Evolutionary conservation across 2,113 vertebrate species (phyloP).

Genomic region (Nyctibius bracteatus): DNA sequence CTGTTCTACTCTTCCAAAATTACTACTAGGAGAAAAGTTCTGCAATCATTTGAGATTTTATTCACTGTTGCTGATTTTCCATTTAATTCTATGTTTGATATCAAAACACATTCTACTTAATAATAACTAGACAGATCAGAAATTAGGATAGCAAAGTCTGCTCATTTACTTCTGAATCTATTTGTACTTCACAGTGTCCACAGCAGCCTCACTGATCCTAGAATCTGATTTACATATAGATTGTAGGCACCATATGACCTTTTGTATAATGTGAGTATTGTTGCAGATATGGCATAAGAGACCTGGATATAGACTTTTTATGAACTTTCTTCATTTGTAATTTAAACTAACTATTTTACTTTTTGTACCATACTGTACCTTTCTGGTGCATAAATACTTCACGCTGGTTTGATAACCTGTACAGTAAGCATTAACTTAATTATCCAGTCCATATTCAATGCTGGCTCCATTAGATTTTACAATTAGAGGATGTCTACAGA

Average conservation of each 20-base stretch:
- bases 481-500: background rate
- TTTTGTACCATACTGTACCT: background rate
- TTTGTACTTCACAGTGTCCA: background rate
- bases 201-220: background rate
- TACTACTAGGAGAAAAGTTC: background rate
- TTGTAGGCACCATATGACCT: background rate
- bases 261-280: background rate
- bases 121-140: background rate
- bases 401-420: background rate
- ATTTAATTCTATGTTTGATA: background rate
- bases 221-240: background rate
- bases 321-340: background rate
- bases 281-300: background rate
- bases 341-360: background rate
- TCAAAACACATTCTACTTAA: background rate
- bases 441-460: background rate
- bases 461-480: background rate
- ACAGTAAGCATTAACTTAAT: constrained; percentile 29
- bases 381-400: constrained; percentile 3
- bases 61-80: background rate
- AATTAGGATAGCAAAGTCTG: background rate
- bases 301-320: background rate
- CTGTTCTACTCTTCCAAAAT: background rate
- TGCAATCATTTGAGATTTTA: background rate
- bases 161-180: background rate